Conservation (phyloP, 2,888 invertebrate species). For the Drosophila fungiperda region DNA sequence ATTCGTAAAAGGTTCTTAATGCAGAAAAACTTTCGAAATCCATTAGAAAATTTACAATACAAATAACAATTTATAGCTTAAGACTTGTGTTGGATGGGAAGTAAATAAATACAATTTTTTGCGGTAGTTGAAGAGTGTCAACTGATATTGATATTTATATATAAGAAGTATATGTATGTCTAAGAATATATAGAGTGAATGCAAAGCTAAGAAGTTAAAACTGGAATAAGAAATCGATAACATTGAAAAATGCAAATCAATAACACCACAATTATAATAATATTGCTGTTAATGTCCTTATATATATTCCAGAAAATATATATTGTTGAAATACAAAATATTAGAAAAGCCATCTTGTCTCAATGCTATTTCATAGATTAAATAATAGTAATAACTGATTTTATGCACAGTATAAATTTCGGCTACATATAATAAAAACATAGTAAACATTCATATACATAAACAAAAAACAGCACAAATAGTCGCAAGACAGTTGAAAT, state of each 20-base stretch:
- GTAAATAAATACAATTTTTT: neutral
- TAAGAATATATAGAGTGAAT: too few species aligned
- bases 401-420: neutral
- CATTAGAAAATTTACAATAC: neutral
- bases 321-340: neutral
- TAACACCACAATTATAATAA: neutral
- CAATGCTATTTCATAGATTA: neutral
- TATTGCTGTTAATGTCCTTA: neutral
- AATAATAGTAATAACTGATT: neutral
- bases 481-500: neutral
- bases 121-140: neutral
- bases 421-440: neutral
- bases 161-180: neutral
- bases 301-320: neutral
- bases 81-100: neutral
- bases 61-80: neutral
- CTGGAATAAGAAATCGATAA: neutral
- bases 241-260: neutral
- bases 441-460: neutral
- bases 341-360: neutral
- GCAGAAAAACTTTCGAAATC: neutral
- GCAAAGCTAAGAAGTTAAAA: neutral
- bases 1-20: slow-evolving; percentile 19
- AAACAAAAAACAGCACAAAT: slow-evolving; percentile 1
- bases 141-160: neutral